Conservation (phyloP, 2,113 vertebrate genomes). For the Galbula dea region DNA sequence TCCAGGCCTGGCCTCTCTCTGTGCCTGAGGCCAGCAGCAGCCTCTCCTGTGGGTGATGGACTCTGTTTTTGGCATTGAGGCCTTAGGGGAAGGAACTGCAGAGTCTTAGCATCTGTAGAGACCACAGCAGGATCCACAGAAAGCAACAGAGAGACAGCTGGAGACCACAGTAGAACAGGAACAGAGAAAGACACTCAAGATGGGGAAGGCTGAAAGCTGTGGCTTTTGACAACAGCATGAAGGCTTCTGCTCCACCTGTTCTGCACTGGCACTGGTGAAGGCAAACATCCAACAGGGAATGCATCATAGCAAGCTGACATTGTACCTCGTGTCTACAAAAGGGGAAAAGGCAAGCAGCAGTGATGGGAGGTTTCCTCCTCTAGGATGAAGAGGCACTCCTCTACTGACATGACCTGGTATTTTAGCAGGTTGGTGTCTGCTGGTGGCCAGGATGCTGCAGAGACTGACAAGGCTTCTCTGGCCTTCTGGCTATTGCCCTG, state of each 20-base stretch:
- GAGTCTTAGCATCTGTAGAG: not conserved
- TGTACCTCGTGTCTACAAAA: not conserved
- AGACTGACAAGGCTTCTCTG: not conserved
- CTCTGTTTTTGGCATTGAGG: not conserved
- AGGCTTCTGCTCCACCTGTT: not conserved
- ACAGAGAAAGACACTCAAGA: not conserved
- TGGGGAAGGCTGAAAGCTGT: not conserved
- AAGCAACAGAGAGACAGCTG: not conserved
- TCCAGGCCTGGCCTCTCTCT: not conserved
- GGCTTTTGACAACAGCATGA: not conserved
- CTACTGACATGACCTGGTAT: not conserved
- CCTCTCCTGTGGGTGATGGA: not conserved
- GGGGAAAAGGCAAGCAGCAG: not conserved
- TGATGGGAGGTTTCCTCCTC: not conserved
- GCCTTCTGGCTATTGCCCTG: not conserved
- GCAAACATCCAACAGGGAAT: not conserved
- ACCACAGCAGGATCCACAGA: not conserved
- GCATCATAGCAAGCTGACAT: not conserved
- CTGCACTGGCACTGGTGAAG: not conserved
- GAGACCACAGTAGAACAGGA: not conserved
- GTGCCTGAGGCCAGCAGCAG: not conserved
- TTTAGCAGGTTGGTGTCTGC: not conserved
- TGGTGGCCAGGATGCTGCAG: not conserved
- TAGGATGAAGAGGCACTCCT: rapidly evolving
- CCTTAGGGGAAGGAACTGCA: not conserved